These are phyloP conservation scores for Drosophila pseudotalamancana DNA, from an alignment of 2,888 invertebrate genomes.

Conservation along the genomic window DNA sequence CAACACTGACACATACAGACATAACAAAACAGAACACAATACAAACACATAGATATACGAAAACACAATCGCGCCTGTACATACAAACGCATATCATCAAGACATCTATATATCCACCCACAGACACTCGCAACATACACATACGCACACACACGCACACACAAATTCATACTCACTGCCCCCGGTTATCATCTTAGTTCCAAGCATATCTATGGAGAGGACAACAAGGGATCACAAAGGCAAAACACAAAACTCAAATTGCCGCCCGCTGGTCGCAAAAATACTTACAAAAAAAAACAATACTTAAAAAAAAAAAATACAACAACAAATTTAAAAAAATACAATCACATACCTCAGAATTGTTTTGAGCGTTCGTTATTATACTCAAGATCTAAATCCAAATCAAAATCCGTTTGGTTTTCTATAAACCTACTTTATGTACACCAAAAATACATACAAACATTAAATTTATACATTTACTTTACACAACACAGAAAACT, in stretches of 20 bases:
- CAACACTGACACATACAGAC: background rate
- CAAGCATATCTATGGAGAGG: conserved; percentile 15
- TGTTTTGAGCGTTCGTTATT: conserved; percentile 21
- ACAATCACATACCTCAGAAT: conserved; percentile 21
- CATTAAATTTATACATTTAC: conserved; percentile 24
- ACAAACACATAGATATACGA: conserved; percentile 1
- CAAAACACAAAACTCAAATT: conserved; percentile 3
- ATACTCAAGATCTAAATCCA: conserved; percentile 24
- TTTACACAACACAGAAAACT: conserved; percentile 2
- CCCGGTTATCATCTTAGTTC: conserved; percentile 11
- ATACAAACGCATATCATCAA: background rate
- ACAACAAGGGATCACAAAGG: background rate
- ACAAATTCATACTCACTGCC: conserved; percentile 23
- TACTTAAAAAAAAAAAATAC: conserved; percentile 6
- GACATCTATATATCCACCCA: background rate
- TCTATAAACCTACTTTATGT: conserved; percentile 42
- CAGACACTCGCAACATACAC: too few species aligned
- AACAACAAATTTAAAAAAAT: background rate
- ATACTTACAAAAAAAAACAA: conserved; percentile 8
- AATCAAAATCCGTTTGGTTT: conserved; percentile 27
- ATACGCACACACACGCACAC: background rate
- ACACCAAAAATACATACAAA: conserved; percentile 53
- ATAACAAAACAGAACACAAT: too few species aligned
- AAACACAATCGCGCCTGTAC: conserved; percentile 2
- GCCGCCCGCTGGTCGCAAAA: conserved; percentile 13